Percentiles rank a stretch among this genome's conserved stretches.
phyloP scores from a whole-genome alignment of 2,113 vertebrate species.

The Hippocampus comes region DNA sequence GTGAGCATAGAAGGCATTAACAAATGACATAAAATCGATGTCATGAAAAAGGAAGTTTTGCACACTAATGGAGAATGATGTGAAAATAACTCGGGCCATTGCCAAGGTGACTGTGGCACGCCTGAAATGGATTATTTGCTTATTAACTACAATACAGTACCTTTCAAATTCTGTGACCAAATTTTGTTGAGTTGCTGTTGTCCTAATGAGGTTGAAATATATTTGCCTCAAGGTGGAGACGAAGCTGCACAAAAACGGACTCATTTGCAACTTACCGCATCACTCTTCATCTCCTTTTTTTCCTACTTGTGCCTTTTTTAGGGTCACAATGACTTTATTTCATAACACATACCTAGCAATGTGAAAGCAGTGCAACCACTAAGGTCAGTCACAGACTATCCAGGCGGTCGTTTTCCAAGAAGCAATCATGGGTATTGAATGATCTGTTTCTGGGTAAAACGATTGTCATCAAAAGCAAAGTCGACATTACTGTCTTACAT shows the following conservation, averaged over 20 bases:
- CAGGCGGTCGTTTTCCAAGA: not conserved
- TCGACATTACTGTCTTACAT: too few species aligned
- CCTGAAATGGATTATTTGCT: too few species aligned
- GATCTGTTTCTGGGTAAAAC: not conserved
- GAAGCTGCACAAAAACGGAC: too few species aligned
- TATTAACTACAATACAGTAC: not conserved
- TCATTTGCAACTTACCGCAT: too few species aligned
- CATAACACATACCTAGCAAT: not conserved
- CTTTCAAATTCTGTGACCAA: not conserved
- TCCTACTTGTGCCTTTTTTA: too few species aligned
- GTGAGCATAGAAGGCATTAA: slow-evolving; percentile 25
- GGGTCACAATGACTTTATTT: not conserved
- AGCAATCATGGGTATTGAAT: not conserved
- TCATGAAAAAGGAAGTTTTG: slow-evolving; percentile 47
- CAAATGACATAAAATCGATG: slow-evolving; percentile 40
- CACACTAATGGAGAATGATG: slow-evolving; percentile 32
- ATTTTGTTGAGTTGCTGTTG: not conserved
- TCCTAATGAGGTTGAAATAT: too few species aligned
- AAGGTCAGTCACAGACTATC: not conserved
- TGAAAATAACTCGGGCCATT: slow-evolving; percentile 30
- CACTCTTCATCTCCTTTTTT: not conserved
- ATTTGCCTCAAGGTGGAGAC: too few species aligned
- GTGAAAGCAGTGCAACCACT: not conserved
- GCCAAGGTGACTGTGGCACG: not conserved
- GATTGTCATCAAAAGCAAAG: too few species aligned